A percentile compares a stretch with the other conserved stretches of the same genome.
These are phyloP conservation scores for Perccottus glenii DNA, from an alignment of 2,113 vertebrate species.

Conservation along the genomic window DNA sequence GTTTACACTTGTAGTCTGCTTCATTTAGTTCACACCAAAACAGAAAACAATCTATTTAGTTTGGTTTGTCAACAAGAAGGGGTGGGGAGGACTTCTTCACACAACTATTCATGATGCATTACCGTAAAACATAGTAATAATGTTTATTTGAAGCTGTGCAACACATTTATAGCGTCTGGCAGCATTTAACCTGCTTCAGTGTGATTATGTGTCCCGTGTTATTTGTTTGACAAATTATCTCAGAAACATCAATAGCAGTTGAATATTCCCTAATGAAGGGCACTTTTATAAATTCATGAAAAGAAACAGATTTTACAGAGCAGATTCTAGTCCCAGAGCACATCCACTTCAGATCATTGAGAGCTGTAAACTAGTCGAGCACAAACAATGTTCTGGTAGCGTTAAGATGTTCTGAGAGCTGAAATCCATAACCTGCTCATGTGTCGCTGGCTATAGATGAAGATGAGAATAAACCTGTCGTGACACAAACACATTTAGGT, in stretches of 20 bases:
- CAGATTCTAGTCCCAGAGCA: not conserved
- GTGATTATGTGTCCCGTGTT: not conserved
- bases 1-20: not conserved
- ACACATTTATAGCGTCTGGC: no score
- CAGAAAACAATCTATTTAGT: no score
- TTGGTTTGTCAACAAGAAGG: no score
- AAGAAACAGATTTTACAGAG: not conserved
- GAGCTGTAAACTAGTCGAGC: constrained; percentile 35
- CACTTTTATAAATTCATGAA: constrained; percentile 6
- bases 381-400: constrained; percentile 31
- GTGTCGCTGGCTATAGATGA: constrained; percentile 9
- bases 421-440: constrained; percentile 17
- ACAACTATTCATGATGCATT: no score
- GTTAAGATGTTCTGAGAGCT: constrained; percentile 21
- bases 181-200: no score
- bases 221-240: not conserved
- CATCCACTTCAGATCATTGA: constrained; percentile 23
- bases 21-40: no score
- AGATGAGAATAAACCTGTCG: constrained; percentile 39
- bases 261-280: not conserved
- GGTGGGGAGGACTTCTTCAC: no score
- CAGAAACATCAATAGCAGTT: not conserved
- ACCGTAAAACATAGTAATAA: no score
- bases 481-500: constrained; percentile 52
- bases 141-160: no score